Evolutionary conservation across 1,140 invertebrate genomes (phyloP), one percentile per base, ranked within the genome.

Genomic region (Idris sp.): DNA sequence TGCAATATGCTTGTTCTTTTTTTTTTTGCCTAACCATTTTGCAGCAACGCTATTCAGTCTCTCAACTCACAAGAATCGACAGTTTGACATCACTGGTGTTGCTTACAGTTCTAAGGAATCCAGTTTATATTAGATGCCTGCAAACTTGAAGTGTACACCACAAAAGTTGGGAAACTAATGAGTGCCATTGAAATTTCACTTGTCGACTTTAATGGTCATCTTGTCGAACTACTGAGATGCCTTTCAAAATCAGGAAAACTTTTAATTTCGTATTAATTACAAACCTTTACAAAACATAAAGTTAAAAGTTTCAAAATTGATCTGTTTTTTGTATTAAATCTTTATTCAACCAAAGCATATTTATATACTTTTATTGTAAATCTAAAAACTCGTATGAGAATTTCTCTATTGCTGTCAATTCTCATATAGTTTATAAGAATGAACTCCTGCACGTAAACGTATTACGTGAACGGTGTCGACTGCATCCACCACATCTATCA

Each of bases 401-500:
- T 36, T 46, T 22, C 41, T 43, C 19, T 53, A 62, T 62, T 36
- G 46, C 31, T 43, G 48, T 61, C 48, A 54, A 36, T 25, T 69
- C 30, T 71, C 65, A 4, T 25, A 28, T 53, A 36, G 30, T 49
- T 49, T 49, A 40, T 36, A 58, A 33, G 40, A 74, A 68, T 68
- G 54, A 62, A 62, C 40, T 53, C 41, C 26, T 40, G 40, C 62
- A 48, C 56, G 49, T 67, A 67, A 67, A 74, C 71, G 49, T 62
- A 74, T 67, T 67, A 74, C 54, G 71, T 54, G 62, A 74, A 67
- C 62, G 41, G 56, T 48, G 61, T 61, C 64, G 64, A 64, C 41
- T 68, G 30, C 62, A 77, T 71, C 53, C 41, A 67, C 58, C 59
- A 49, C 71, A 77, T 77, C 59, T 54, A 77, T 77, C 72, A 71